Percentiles rank a stretch among this genome's conserved stretches.
Conservation (phyloP, 2,888 invertebrate genomes). For the Pachycephus smyrnensis region DNA sequence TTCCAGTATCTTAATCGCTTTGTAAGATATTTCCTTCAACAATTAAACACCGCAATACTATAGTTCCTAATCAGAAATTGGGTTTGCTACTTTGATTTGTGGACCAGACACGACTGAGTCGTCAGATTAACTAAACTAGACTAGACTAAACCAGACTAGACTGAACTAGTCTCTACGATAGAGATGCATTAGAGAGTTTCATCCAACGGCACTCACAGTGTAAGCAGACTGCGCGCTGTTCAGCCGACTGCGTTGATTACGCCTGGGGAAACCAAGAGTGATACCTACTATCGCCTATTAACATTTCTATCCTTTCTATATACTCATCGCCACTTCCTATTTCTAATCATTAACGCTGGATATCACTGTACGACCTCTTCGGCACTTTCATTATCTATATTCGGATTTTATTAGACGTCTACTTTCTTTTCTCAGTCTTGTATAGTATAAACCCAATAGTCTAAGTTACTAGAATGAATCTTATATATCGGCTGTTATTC, state of each 20-base stretch:
- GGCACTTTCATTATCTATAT: neutral
- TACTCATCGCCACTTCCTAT: neutral
- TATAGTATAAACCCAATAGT: neutral
- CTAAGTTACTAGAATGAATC: neutral
- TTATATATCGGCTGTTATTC: neutral
- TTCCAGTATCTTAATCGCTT: neutral
- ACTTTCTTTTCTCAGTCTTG: neutral
- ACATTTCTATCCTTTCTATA: conserved; percentile 29
- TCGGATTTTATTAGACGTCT: neutral
- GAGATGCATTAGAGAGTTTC: conserved; percentile 35
- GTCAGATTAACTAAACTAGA: conserved; percentile 39
- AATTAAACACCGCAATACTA: conserved; percentile 5
- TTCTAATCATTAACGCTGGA: neutral
- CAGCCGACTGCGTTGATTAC: conserved; percentile 44
- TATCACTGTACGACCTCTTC: neutral
- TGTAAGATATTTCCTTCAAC: neutral
- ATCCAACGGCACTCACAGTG: conserved; percentile 19
- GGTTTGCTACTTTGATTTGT: conserved; percentile 43
- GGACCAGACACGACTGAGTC: conserved; percentile 29
- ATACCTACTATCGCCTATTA: conserved; percentile 21
- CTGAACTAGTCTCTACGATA: conserved; percentile 10
- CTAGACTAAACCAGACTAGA: conserved; percentile 9
- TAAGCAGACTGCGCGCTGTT: conserved; percentile 32
- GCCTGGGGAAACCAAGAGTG: conserved; percentile 39
- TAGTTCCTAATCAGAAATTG: conserved; percentile 43